Evolutionary conservation across 2,888 invertebrate genomes (phyloP), one percentile per base, ranked within the genome.

Genomic region (Heteromurus nitidus): DNA sequence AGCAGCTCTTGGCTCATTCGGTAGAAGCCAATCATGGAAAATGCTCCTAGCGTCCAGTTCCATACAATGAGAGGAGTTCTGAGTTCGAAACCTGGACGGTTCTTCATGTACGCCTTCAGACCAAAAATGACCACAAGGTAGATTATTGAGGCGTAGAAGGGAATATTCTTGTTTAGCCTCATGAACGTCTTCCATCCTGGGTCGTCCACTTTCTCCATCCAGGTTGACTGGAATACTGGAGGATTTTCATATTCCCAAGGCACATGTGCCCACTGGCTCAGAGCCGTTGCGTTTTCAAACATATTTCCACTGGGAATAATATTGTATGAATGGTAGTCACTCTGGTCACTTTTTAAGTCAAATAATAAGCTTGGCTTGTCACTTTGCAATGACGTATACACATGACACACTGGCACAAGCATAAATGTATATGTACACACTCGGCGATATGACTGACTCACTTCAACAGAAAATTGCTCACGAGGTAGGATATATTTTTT

Each of bases 101-200:
- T 93, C 89, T 95, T 94, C 99, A 99, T 99, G 89, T 94, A 94
- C 89, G 95, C 93, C 89, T 96, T 96, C 62, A 96, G 96, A 85
- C 95, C 95, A 90, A 97, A 98, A 88, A 99, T 96, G 83, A 96
- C 92, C 83, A 96, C 92, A 93, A 99, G 95, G 90, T 99, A 99
- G 87, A 95, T 2, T 20, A 73, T 55, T 24, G 79, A 68, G 16
- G 64, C 79, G 50, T 79, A 74, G 30, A 79, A 79, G 5, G 79
- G 82, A 24, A 79, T 68, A 58, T 79, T 68, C 13, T 65, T 65
- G 67, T 82, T 60, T 0, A 55, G 44, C 24, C 73, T 69, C 82
- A 82, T 82, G 58, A n/a, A 82, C 0, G 62, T 42, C 47, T 82
- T 73, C 82, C 82, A 82, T 24, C 79, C 79, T 0, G 79, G 55